Conservation (phyloP, 2,113 vertebrate species). For the Rousettus leschenaultii region DNA sequence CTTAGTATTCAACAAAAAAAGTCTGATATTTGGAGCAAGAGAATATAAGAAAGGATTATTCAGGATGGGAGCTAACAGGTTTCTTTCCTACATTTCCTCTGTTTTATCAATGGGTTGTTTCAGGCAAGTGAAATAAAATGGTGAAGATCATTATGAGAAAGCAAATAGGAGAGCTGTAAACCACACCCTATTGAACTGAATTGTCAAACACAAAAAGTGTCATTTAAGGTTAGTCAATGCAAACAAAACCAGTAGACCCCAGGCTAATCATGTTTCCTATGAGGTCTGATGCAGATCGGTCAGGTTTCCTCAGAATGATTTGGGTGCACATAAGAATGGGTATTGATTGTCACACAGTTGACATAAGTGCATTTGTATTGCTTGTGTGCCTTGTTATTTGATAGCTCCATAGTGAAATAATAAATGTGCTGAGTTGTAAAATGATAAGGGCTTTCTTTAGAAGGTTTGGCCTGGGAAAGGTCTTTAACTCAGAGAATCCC, state of each 20-base stretch:
- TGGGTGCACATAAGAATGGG: neutral
- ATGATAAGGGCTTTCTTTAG: neutral
- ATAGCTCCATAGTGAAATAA: neutral
- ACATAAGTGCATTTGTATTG: neutral
- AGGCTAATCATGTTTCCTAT: neutral
- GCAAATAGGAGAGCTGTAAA: neutral
- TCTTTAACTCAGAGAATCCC: neutral
- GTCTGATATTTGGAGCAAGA: neutral
- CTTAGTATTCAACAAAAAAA: neutral
- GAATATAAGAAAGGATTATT: neutral
- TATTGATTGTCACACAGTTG: neutral
- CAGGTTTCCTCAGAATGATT: neutral
- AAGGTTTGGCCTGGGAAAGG: neutral
- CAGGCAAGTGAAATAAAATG: neutral
- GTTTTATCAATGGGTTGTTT: neutral
- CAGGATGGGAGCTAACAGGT: neutral
- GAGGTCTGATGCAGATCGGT: neutral
- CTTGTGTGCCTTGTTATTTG: neutral
- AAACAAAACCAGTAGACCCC: neutral
- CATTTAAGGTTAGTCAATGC: neutral
- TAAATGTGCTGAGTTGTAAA: neutral
- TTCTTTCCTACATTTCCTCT: neutral
- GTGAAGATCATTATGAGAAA: neutral
- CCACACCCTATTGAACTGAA: neutral
- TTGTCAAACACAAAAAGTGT: neutral